Base-by-base conservation (phyloP, 2,888 invertebrate genomes). In the Zhuqinia jingwanae region DNA sequence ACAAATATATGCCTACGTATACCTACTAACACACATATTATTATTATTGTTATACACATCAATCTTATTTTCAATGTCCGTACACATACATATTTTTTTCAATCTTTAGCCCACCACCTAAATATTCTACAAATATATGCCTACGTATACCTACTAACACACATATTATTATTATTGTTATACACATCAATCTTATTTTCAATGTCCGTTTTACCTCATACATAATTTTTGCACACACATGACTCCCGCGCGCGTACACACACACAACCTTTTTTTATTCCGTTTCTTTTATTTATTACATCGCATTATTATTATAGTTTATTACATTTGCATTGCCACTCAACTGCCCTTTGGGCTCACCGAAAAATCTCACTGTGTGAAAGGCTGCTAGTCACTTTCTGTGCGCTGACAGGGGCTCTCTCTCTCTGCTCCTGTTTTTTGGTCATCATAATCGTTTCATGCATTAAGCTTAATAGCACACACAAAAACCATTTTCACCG, bases 401-500 rank as follows among this genome's bases (percentile, higher is more conserved):
- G n/a, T n/a, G n/a, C n/a, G 17, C 36, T 17, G 56, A 53, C 70
- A 50, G 2, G n/a, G 50, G 36, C 8, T 70, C 20, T n/a, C n/a
- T n/a, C n/a, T n/a, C n/a, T n/a, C n/a, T n/a, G n/a, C n/a, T 58
- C 6, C 73, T 42, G 11, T 17, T 5, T 50, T 73, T n/a, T 75
- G 75, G 56, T 75, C 75, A 75, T 56, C 56, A 56, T 53, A 50
- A 56, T 53, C 20, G 22, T 76, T 76, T 73, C 73, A 27, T 73
- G 73, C 47, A 27, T n/a, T 76, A 56, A 25, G 22, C 36, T 58
- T 76, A 58, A 58, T 58, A 58, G 42, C 20, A 65, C 76, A 75
- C 36, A 53, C 42, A 76, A 27, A 76, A 76, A 13, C 42, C 42
- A 76, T 76, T 78, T 85, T 78, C 70, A 56, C 70, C 63, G 53